These are phyloP conservation scores for Manis javanica DNA, from an alignment of 2,797 vertebrate genomes.

Conservation along the genomic window DNA sequence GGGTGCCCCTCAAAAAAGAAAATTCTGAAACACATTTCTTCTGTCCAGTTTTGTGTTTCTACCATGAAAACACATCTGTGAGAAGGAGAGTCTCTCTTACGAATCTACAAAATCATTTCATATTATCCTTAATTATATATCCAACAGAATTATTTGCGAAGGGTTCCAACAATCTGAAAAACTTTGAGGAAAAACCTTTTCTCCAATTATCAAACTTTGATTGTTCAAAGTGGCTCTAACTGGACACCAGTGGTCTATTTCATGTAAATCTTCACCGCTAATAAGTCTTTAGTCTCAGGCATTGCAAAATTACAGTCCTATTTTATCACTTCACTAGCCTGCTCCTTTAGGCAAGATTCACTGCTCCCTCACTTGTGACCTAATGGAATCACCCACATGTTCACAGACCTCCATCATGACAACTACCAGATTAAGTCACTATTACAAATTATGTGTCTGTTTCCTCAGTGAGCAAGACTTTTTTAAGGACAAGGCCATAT, in stretches of 20 bases:
- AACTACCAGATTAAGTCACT: background rate
- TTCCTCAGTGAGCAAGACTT: background rate
- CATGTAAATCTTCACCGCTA: background rate
- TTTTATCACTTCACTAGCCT: background rate
- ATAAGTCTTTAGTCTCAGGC: background rate
- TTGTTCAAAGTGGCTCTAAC: background rate
- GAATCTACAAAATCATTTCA: background rate
- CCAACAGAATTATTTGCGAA: background rate
- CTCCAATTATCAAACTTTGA: background rate
- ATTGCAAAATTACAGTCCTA: background rate
- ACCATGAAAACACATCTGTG: background rate
- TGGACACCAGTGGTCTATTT: background rate
- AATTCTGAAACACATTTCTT: background rate
- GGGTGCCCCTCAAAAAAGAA: background rate
- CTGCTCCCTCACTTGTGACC: background rate
- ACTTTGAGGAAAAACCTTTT: background rate
- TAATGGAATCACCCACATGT: no score
- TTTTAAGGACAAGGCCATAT: background rate
- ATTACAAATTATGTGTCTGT: background rate
- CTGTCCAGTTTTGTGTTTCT: background rate
- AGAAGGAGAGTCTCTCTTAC: background rate
- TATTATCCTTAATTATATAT: background rate
- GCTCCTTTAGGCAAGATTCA: background rate
- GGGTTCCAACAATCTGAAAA: constrained; percentile 28
- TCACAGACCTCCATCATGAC: background rate